Conservation (phyloP, 2,113 vertebrate species). For the Corydoras sp. region DNA sequence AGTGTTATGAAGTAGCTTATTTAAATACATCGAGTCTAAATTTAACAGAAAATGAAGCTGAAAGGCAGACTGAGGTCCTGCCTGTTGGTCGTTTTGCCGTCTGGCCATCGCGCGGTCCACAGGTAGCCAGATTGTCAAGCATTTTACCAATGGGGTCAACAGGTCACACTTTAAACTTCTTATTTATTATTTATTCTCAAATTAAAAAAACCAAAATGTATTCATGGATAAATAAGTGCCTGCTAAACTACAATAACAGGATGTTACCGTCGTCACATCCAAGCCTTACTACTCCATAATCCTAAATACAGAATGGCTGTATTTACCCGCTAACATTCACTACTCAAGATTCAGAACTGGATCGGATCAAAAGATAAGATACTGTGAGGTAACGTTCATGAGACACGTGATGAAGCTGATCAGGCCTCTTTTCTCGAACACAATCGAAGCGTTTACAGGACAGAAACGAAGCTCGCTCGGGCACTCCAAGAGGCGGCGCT, state of each 20-base stretch:
- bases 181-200: neutral
- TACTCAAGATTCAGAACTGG: conserved; percentile 11
- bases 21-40: too few species aligned
- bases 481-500: neutral
- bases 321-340: conserved; percentile 9
- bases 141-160: neutral
- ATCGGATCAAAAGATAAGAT: conserved; percentile 10
- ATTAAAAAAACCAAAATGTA: neutral
- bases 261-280: conserved; percentile 5
- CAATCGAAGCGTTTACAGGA: neutral
- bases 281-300: neutral
- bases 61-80: too few species aligned
- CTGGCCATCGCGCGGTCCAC: too few species aligned
- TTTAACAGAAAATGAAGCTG: too few species aligned
- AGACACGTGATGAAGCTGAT: conserved; percentile 2
- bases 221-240: too few species aligned
- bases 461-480: conserved; percentile 3
- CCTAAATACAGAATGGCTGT: neutral
- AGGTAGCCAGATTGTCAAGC: neutral
- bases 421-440: conserved; percentile 15
- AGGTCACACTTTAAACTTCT: neutral
- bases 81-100: too few species aligned
- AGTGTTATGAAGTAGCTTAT: too few species aligned
- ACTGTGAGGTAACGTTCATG: conserved; percentile 9
- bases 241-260: neutral